Evolutionary conservation across 2,113 vertebrate species (phyloP), one percentile per base, ranked within the genome.

Genomic region (Psittacula cyanocephala): DNA sequence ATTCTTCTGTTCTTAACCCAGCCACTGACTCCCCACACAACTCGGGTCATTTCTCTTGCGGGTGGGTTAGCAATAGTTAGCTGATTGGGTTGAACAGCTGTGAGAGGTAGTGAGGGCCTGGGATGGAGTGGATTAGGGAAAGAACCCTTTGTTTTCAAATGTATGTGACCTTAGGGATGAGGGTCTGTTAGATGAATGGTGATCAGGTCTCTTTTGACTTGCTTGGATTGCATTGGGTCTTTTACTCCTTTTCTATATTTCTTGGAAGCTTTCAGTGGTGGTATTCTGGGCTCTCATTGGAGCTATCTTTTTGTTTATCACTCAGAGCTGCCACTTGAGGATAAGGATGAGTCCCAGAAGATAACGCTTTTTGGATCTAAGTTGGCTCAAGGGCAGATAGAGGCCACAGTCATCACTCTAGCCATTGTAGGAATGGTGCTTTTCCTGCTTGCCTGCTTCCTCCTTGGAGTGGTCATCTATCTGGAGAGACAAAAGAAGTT

Each of bases 351-450:
- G 6, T 88, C 91, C 7, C 43, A 88, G 27, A 95, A 91, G 55
- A 47, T 97, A 62, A 69, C 10, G 24, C 47, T 98, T 70, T 96
- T 98, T 87, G 98, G 98, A 72, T 89, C 96, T 10, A 85, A 88
- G 44, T 44, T 98, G 35, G 20, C 95, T 15, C 37, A 81, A 47
- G 92, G 67, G 57, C 77, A 98, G 53, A 57, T 96, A 6, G 94
- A 98, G 67, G 94, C 96, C 20, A 55, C 96, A 27, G 28, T 96
- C 76, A 79, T 97, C 23, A 14, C 86, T 25, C 96, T 98, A 29
- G 78, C 97, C 16, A 31, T 95, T 7, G 28, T 33, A 3, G 92
- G 96, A 76, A 15, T 94, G 9, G 62, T 97, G 64, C 96, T 98
- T 3, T 75, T 98, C 20, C 9, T 98, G 59, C 55, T 86, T 6